Evolutionary conservation across 2,888 invertebrate species (phyloP).

Genomic region (Archips crataeganus): DNA sequence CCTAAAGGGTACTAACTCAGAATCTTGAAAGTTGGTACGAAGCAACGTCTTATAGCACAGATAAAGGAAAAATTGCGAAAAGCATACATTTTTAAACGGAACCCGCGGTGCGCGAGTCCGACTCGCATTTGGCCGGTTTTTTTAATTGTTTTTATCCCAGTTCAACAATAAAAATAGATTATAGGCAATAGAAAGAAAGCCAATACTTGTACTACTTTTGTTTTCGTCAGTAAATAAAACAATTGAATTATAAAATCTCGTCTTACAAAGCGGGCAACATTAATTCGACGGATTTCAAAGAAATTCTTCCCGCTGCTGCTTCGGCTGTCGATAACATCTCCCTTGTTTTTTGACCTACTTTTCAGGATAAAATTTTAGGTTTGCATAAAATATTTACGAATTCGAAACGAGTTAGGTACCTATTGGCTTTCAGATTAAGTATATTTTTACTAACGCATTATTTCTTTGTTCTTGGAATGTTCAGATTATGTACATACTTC

Average conservation of each 20-base stretch:
- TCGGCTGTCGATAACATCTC: slow-evolving; percentile 45
- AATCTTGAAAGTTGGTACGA: too few relatives aligned
- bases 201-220: neutral
- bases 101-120: too few relatives aligned
- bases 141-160: neutral
- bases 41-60: too few relatives aligned
- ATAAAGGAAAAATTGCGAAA: too few relatives aligned
- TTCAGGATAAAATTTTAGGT: neutral
- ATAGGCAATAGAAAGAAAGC: too few relatives aligned
- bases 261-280: slow-evolving; percentile 40
- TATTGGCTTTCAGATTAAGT: neutral
- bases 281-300: slow-evolving; percentile 56
- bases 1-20: too few relatives aligned
- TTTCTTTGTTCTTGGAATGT: neutral
- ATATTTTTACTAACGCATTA: neutral
- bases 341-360: slow-evolving; percentile 65
- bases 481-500: neutral
- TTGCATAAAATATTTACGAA: slow-evolving; percentile 4
- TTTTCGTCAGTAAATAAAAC: neutral
- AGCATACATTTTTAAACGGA: too few relatives aligned
- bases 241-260: neutral
- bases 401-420: neutral
- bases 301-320: slow-evolving; percentile 51
- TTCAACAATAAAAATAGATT: too few relatives aligned
- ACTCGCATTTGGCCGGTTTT: too few relatives aligned